These are phyloP conservation scores for Hydroisotoma schaefferi DNA, from an alignment of 2,888 invertebrate genomes.

Conservation along the genomic window DNA sequence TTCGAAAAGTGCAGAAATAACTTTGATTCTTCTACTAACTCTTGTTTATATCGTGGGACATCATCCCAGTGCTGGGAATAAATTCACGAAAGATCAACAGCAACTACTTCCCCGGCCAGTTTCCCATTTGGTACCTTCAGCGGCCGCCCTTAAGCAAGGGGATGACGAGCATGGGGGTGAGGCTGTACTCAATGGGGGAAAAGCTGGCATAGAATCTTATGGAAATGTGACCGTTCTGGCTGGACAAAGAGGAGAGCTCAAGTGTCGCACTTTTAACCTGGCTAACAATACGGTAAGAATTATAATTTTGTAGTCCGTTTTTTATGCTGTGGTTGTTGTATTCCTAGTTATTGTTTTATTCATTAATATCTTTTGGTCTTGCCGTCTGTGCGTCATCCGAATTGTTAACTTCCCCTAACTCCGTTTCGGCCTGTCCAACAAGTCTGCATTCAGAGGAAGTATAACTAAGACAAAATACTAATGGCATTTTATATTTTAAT, in stretches of 20 bases:
- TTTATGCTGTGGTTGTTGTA: background rate
- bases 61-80: slow-evolving; percentile 43
- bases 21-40: slow-evolving; percentile 5
- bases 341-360: background rate
- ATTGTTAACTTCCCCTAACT: background rate
- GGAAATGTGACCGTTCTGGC: slow-evolving; percentile 47
- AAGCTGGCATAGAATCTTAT: slow-evolving; percentile 37
- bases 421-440: background rate
- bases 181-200: slow-evolving; percentile 11
- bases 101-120: background rate
- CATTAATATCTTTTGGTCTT: no score
- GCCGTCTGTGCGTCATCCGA: background rate
- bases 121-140: slow-evolving; percentile 22
- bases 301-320: background rate
- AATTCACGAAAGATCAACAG: background rate
- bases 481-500: no score
- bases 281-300: slow-evolving; percentile 47
- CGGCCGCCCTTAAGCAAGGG: slow-evolving; percentile 26
- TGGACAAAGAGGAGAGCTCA: slow-evolving; percentile 47
- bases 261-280: slow-evolving; percentile 46
- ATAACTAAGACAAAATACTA: no score
- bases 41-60: slow-evolving; percentile 39
- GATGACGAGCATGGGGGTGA: slow-evolving; percentile 26
- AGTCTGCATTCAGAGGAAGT: no score
- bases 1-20: background rate